Evolutionary conservation across 2,113 vertebrate genomes (phyloP).

Genomic region (human): GRCh38 chr2:168008501-168009000

Average conservation of each 20-base stretch:
- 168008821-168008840: not conserved
- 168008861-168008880: not conserved
- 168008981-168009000: not conserved
- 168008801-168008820: not conserved
- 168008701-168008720: not conserved
- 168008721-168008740: not conserved
- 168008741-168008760: not conserved
- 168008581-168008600: not conserved
- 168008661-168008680: not conserved
- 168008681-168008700: not conserved
- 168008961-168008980: not conserved
- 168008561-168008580: not conserved
- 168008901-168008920: not conserved
- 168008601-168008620: not conserved
- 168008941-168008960: not conserved
- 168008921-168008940: not conserved
- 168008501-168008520: not conserved
- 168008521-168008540: not conserved
- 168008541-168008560: not conserved
- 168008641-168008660: not conserved
- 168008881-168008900: not conserved
- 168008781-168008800: not conserved
- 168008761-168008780: not conserved
- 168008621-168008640: not conserved
- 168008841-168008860: not conserved